Percentiles rank a stretch among this genome's conserved stretches.
These are phyloP conservation scores for Magallana angulata DNA, from an alignment of 1,140 invertebrate species.

Conservation along the genomic window DNA sequence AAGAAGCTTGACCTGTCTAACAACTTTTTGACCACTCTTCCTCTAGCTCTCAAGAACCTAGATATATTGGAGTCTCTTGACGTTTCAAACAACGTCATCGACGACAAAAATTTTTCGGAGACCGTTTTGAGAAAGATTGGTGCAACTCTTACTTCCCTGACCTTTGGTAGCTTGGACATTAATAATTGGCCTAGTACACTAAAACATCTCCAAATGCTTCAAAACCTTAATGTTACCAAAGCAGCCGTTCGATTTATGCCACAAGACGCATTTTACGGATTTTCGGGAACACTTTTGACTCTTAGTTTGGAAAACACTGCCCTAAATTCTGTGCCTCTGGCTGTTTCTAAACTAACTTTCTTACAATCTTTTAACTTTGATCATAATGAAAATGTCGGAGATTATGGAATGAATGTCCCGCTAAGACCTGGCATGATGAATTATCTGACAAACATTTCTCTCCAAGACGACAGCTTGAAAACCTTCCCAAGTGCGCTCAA, in stretches of 20 bases:
- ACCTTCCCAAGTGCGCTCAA: constrained; percentile 48
- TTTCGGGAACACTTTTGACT: constrained; percentile 47
- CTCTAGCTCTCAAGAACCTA: constrained; percentile 8
- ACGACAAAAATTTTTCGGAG: constrained; percentile 14
- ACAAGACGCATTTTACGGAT: constrained; percentile 49
- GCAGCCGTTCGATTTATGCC: constrained; percentile 44
- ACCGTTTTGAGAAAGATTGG: constrained; percentile 44
- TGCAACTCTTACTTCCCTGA: constrained; percentile 19
- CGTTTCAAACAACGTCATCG: constrained; percentile 41
- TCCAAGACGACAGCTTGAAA: constrained; percentile 48
- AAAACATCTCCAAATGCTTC: constrained; percentile 43
- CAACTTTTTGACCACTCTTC: constrained; percentile 24
- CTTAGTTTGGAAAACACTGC: constrained; percentile 41
- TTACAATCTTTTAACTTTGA: constrained; percentile 50
- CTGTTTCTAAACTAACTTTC: constrained; percentile 42
- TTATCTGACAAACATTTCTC: constrained; percentile 44
- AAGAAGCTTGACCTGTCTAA: constrained; percentile 32
- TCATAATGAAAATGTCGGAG: constrained; percentile 48
- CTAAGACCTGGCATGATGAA: constrained; percentile 40
- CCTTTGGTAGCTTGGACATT: constrained; percentile 45
- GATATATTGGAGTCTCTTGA: constrained; percentile 44
- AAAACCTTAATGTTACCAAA: constrained; percentile 44
- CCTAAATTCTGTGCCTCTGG: constrained; percentile 45
- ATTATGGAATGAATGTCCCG: constrained; percentile 52
- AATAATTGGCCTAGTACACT: constrained; percentile 47